Evolutionary conservation across 37 sponge, comb jelly and placozoan species (phyloP).

Genomic region (Oopsacas minuta): DNA sequence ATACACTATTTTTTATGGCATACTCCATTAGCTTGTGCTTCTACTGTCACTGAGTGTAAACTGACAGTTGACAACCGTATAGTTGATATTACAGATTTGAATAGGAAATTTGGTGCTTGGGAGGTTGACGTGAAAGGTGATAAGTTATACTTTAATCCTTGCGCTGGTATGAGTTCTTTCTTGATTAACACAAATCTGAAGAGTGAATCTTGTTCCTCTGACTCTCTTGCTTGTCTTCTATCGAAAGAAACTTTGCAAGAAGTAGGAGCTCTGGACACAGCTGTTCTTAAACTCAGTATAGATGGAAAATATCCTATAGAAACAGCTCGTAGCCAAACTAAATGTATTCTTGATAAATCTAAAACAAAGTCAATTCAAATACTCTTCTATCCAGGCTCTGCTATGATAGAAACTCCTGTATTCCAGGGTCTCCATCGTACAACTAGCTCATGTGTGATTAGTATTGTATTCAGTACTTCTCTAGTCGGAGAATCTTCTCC

Average conservation of each 20-base stretch:
- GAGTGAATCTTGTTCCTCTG: not conserved
- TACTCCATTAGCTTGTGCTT: not conserved
- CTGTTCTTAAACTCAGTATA: not conserved
- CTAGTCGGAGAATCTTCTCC: not conserved
- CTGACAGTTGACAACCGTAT: not conserved
- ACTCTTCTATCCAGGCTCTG: not conserved
- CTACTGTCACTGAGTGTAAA: slow-evolving; percentile 9
- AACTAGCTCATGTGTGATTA: not conserved
- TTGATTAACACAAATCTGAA: not conserved
- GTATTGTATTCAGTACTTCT: not conserved
- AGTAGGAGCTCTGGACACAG: not conserved
- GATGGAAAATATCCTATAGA: slow-evolving; percentile 8
- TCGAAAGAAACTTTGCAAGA: not conserved
- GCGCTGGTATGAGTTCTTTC: not conserved
- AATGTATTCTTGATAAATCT: not conserved
- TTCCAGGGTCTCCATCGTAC: not conserved
- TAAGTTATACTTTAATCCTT: not conserved
- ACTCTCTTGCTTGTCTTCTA: not conserved
- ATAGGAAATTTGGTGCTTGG: not conserved
- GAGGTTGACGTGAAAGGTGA: not conserved
- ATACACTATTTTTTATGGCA: not conserved
- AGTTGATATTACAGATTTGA: not conserved
- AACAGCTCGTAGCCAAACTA: slow-evolving; percentile 3
- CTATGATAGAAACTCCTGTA: not conserved
- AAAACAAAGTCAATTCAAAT: not conserved